Evolutionary conservation across 92 coral and sea anemone genomes (phyloP).

Genomic region (Paramuricea clavata): DNA sequence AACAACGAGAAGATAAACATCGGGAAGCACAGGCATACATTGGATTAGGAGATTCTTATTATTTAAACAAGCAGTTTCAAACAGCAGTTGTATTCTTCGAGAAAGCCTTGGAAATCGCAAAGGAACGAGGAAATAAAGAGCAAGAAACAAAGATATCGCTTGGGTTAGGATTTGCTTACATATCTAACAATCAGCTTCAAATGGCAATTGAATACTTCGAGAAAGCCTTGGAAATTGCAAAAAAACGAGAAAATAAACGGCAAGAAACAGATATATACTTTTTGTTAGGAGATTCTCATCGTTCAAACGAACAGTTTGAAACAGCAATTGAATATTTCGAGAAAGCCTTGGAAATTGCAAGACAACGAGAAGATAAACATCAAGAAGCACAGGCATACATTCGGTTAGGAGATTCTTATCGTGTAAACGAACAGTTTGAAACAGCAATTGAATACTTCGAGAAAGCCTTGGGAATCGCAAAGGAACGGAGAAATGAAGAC

Average conservation of each 20-base stretch:
- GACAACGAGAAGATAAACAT: constrained; percentile 36
- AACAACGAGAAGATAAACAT: background rate
- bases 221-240: constrained; percentile 35
- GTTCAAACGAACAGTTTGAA: background rate
- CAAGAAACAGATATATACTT: constrained; percentile 18
- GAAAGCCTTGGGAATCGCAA: constrained; percentile 1
- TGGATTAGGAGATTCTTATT: background rate
- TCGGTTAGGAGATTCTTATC: constrained; percentile 30
- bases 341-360: constrained; percentile 27
- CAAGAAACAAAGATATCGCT: background rate
- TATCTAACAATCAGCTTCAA: background rate
- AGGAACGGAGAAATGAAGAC: background rate
- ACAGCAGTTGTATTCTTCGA: background rate
- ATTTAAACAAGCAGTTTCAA: background rate
- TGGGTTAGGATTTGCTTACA: background rate
- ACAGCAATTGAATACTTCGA: constrained; percentile 23
- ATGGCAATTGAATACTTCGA: constrained; percentile 10
- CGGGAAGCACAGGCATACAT: background rate
- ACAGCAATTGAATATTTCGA: constrained; percentile 23
- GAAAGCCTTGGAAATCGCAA: constrained; percentile 3
- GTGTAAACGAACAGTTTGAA: constrained; percentile 5
- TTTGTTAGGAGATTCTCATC: constrained; percentile 26
- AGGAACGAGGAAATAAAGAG: constrained; percentile 9
- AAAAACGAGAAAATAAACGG: constrained; percentile 30
- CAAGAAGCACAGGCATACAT: constrained; percentile 34